Percentiles rank a stretch among this genome's conserved stretches.
Evolutionary conservation across 2,797 vertebrate species (phyloP).

Genomic region (Anas capensis): DNA sequence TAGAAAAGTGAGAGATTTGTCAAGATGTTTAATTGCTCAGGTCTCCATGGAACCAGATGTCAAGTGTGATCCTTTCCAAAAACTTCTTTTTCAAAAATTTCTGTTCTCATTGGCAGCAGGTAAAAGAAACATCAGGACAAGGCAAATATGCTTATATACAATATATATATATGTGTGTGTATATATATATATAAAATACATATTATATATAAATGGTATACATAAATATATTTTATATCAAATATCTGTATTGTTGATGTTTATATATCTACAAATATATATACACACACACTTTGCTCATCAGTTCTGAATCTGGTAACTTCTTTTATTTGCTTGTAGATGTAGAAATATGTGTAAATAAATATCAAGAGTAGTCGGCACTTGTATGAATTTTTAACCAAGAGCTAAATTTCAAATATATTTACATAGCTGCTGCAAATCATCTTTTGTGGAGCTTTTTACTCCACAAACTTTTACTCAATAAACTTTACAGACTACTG

Average conservation of each 20-base stretch:
- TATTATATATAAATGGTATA: no score
- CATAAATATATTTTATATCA: no score
- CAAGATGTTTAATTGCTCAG: neutral
- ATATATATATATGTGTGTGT: no score
- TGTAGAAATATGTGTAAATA: neutral
- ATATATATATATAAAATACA: no score
- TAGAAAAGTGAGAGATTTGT: neutral
- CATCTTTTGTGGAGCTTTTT: neutral
- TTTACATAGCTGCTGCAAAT: neutral
- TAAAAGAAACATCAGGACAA: neutral
- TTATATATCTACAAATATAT: fast-evolving
- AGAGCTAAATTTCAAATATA: neutral
- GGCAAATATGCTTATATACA: neutral
- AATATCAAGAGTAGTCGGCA: neutral
- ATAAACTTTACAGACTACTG: neutral
- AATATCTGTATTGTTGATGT: no score
- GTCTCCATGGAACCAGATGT: neutral
- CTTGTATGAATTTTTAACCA: neutral
- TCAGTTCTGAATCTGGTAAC: neutral
- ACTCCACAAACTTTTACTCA: no score
- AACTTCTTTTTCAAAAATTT: neutral
- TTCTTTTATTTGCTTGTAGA: neutral
- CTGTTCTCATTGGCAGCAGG: neutral
- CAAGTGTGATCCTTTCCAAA: neutral
- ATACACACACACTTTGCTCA: neutral